Evolutionary conservation across 1,140 invertebrate genomes (phyloP), one percentile per base, ranked within the genome.

Genomic region (Aleiodes sp.): DNA sequence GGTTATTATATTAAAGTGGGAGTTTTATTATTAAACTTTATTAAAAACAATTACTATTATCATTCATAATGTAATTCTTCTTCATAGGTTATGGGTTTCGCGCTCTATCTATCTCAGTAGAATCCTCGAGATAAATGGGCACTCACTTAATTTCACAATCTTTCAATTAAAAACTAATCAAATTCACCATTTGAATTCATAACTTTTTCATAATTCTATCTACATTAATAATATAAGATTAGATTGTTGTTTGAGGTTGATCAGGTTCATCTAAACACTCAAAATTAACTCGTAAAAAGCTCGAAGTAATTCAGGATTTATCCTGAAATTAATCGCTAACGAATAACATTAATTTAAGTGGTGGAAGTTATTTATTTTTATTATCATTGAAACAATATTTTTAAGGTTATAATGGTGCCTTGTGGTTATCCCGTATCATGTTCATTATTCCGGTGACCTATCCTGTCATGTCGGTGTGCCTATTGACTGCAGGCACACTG

Each of bases 11-110:
- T 43, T 43, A 16, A 26, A 35, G 41, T 64, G 35, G 39, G 19
- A 46, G 12, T 68, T 59, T 57, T 35, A 39, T 1, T 68, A 39
- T 33, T 19, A 14, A 59, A 59, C 29, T 26, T 46, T 57, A 57
- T 57, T 57, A 10, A 8, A 35, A 35, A 24, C 3, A 24, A 24
- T 43, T 24, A 12, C 12, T 43, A 10, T 21, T 7, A 41, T 41
- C 10, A 2, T 21, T 21, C 19, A 46, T 9, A 14, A 59, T n/a
- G 29, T 26, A 52, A 37, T 60, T 21, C 33, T 31, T 16, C 4
- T 24, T 70, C 59, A 75, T 72, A 78, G 77, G 77, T 78, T 78
- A 78, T 76, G 59, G 52, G 52, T 52, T 65, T 59, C 57, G 56
- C 63, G 57, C 63, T 65, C 33, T 19, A 9, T 46, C 26, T 35